Base-by-base conservation (phyloP, 2,113 vertebrate genomes). In the Heptranchias perlo region DNA sequence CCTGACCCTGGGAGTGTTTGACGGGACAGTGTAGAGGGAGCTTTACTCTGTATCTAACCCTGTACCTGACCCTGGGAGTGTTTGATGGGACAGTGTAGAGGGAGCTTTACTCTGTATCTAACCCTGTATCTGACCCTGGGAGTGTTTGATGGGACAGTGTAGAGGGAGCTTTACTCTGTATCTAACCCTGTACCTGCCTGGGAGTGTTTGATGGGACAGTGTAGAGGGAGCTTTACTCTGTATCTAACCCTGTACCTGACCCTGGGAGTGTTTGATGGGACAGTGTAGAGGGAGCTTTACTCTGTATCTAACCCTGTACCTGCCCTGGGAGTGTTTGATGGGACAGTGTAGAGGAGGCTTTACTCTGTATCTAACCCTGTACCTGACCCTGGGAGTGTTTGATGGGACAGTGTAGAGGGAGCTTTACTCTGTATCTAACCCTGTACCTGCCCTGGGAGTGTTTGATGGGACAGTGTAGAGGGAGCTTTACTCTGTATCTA, bases 381-480 rank as follows among this genome's bases (percentile, higher is more conserved):
- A 58, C 58, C 58, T 58, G 58, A n/a, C 58, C 58, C 58, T 58
- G 58, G 65, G 65, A 25, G 65, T 69, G 65, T 67, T 23, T 67
- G 69, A 76, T 76, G 69, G 69, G 4, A 31, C 28, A 28, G 65
- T 76, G 69, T 76, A 31, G 69, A 76, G 69, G 69, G 69, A 76
- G 69, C 69, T 76, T 31, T 31, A 76, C 31, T 35, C 58, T 58
- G 28, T 99, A 96, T 98, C 98, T 96, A 99, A 98, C 97, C 98
- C 98, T 58, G 58, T 58, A 58, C 58, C 58, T 58, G 58, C 58
- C 58, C 58, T 64, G 0, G 0, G 25, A 23, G 65, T 23, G 65
- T 23, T 18, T 23, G 65, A 67, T 18, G 23, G 21, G 18, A 67
- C 23, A 25, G 23, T 67, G 65, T 67, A 67, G 65, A 67, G 65